Evolutionary conservation across 2,888 invertebrate species (phyloP).

Genomic region (Zhengitettix transpicula): DNA sequence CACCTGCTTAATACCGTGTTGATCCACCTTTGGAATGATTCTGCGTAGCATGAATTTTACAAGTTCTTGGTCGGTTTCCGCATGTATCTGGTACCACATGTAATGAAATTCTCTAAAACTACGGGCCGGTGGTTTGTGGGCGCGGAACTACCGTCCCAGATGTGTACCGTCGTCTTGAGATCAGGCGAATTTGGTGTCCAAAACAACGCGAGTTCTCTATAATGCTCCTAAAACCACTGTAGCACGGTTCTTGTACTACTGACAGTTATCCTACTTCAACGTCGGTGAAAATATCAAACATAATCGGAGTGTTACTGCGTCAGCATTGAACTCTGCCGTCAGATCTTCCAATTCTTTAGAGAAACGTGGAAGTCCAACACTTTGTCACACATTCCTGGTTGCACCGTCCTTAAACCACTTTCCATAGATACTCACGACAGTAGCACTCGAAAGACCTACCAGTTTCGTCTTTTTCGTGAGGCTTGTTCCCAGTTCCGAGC

Average conservation of each 20-base stretch:
- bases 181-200: not conserved
- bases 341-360: too few species aligned
- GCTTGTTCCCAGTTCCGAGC: too few species aligned
- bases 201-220: not conserved
- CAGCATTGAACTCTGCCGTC: too few species aligned
- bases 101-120: not conserved
- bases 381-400: too few species aligned
- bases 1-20: not conserved
- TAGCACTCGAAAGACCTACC: too few species aligned
- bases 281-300: too few species aligned
- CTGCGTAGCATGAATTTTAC: not conserved
- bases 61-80: not conserved
- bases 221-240: not conserved
- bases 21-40: not conserved
- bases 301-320: too few species aligned
- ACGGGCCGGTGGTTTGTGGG: not conserved
- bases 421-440: too few species aligned
- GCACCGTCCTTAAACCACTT: too few species aligned
- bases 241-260: not conserved
- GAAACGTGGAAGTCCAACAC: too few species aligned
- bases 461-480: too few species aligned
- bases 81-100: not conserved
- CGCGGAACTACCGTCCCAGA: not conserved
- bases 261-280: not conserved
- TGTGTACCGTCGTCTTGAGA: not conserved